phyloP scores from a whole-genome alignment of 2,113 vertebrate species.

The Aphelocoma coerulescens region DNA sequence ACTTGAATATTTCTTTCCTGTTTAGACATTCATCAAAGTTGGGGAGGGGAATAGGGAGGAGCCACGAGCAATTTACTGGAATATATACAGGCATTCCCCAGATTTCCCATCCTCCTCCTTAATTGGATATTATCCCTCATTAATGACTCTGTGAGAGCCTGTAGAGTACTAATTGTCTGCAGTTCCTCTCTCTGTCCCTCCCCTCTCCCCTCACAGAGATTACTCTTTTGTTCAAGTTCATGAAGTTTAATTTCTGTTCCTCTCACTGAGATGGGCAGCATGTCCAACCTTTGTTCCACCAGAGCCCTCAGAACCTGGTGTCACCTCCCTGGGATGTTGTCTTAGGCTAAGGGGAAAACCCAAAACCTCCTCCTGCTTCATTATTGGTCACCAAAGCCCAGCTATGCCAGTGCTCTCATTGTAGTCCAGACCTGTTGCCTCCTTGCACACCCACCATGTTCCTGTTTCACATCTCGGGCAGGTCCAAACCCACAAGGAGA shows the following conservation, averaged over 20 bases:
- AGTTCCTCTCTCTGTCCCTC: constrained; percentile 20
- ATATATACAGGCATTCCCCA: constrained; percentile 27
- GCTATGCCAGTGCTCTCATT: rapidly evolving
- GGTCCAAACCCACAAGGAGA: background rate
- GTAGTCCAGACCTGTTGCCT: background rate
- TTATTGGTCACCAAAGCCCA: background rate
- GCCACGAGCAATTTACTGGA: constrained; percentile 7
- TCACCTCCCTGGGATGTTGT: background rate
- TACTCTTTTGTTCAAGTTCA: constrained; percentile 61
- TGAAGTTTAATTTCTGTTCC: constrained; percentile 59
- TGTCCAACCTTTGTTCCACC: constrained; percentile 3
- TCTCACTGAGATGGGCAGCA: background rate
- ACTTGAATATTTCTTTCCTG: background rate
- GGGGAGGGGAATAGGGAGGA: background rate
- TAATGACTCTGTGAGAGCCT: constrained; percentile 54
- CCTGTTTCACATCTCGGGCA: background rate
- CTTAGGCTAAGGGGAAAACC: background rate
- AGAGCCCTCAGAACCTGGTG: background rate
- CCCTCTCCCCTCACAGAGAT: constrained; percentile 18
- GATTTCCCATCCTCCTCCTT: constrained; percentile 45
- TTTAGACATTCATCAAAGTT: background rate
- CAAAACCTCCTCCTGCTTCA: background rate
- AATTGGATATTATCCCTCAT: constrained; percentile 55
- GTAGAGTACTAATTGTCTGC: constrained; percentile 54
- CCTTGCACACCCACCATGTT: rapidly evolving